These are phyloP conservation scores for Odiellus spinosus DNA, from an alignment of 2,888 invertebrate species.

Conservation along the genomic window DNA sequence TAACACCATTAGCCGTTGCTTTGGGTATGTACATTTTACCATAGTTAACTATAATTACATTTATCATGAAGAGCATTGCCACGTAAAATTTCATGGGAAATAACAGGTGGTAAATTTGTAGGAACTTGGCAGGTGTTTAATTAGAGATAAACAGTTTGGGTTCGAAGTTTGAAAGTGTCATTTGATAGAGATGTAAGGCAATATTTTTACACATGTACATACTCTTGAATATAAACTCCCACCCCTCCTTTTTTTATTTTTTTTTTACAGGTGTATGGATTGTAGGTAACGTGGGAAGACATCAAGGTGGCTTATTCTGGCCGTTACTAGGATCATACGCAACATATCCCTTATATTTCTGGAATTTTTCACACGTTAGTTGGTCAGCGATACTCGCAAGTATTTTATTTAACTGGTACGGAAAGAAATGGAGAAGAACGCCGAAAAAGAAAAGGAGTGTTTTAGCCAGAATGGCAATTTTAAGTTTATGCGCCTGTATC, in stretches of 20 bases:
- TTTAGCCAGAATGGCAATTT: constrained; percentile 40
- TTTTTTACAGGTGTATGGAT: constrained; percentile 61
- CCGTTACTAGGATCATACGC: constrained; percentile 54
- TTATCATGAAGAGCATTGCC: not conserved
- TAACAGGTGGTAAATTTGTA: no score
- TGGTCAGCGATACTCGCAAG: constrained; percentile 35
- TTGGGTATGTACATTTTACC: constrained; percentile 42
- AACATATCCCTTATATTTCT: constrained; percentile 44
- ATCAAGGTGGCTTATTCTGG: constrained; percentile 53
- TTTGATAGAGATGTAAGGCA: no score
- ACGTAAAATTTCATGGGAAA: constrained; percentile 1
- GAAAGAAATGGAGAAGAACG: constrained; percentile 59
- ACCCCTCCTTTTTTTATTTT: no score
- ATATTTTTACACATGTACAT: no score
- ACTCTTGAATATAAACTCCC: no score
- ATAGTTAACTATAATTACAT: no score
- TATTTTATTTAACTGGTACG: constrained; percentile 53
- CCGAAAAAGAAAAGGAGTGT: constrained; percentile 36
- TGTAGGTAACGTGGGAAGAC: constrained; percentile 76
- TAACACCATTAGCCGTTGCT: constrained; percentile 54
- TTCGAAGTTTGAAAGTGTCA: no score
- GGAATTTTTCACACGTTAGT: constrained; percentile 10
- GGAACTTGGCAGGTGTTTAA: no score
- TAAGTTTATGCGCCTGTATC: constrained; percentile 44
- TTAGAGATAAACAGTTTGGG: no score